Percentiles rank a stretch among this genome's conserved stretches.
phyloP scores from a whole-genome alignment of 2,113 vertebrate genomes.

The Coryphaenoides rupestris region DNA sequence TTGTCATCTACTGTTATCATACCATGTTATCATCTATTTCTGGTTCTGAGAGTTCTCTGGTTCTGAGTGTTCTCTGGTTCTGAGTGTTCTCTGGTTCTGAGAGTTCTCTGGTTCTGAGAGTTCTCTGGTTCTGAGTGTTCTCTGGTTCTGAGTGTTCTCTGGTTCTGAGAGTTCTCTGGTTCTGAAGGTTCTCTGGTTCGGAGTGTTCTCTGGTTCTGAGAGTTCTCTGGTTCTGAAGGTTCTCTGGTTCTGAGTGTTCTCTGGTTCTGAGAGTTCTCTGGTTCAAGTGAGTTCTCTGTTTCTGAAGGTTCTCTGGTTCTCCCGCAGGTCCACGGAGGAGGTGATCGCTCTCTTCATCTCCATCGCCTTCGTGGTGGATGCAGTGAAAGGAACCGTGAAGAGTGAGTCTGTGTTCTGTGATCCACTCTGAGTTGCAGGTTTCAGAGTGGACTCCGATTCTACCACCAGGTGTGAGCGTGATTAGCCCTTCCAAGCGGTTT shows the following conservation, averaged over 20 bases:
- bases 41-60: not conserved
- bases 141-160: too few relatives aligned
- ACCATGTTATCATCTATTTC: not conserved
- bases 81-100: not conserved
- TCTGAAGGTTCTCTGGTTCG: not conserved
- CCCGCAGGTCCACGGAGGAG: constrained; percentile 90
- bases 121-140: too few relatives aligned
- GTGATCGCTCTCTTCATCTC: constrained; percentile 98
- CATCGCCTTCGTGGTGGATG: constrained; percentile 90
- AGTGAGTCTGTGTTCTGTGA: constrained; percentile 76
- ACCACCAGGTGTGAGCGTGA: too few relatives aligned
- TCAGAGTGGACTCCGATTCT: too few relatives aligned
- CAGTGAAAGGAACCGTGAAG: constrained; percentile 92
- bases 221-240: not conserved
- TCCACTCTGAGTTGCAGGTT: too few relatives aligned
- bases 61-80: not conserved
- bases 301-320: constrained; percentile 2
- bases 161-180: too few relatives aligned
- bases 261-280: too few relatives aligned
- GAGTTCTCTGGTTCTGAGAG: not conserved
- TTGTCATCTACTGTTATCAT: not conserved
- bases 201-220: not conserved
- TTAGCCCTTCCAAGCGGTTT: too few relatives aligned
- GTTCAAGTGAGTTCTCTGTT: too few relatives aligned
- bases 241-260: too few relatives aligned